Base-by-base conservation (phyloP, 2,113 vertebrate species). In the Fulmarus glacialis region DNA sequence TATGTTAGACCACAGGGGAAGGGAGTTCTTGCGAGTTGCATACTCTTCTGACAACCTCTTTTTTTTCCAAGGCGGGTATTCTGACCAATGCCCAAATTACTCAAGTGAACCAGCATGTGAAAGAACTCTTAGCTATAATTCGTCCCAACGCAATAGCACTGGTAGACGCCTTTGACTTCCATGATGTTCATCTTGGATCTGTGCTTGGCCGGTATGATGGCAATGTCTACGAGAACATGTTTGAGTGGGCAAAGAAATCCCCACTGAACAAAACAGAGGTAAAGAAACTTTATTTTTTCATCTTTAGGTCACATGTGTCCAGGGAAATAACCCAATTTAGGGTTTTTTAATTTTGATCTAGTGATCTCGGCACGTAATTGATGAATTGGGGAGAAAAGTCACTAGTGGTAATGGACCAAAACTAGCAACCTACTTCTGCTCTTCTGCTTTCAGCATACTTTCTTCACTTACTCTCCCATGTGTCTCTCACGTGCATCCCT, bases 221-320 rank as follows among this genome's bases (percentile, higher is more conserved):
- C n/a, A 99, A 99, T 3, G 98, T 99, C 73, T 99, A 99, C 2
- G 99, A 99, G 95, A 98, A 99, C 97, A 97, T 99, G 99, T 99
- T 99, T 52, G 99, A 99, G 71, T 99, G 99, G 99, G 99, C 99
- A 87, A 99, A 98, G 95, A 98, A 97, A 52, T 99, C 99, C 3
- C 99, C 99, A 4, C 97, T 99, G 23, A 99, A 99, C 94, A 97
- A 98, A 96, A 98, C 99, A 53, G 97, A 99, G 99, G 99, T 99
- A 83, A 84, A 48, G 55, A 74, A 93, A 59, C 32, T 4, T 43
- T 18, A 34, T 55, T 62, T 64, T 38, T 38, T 89, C 7, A 15
- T 68, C 36, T 47, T 19, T 32, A 22, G 24, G 53, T 22, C 34
- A 24, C 1, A 0, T 1, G 4, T 30, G 20, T 9, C 38, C 40